phyloP scores from a whole-genome alignment of 1,140 invertebrate species.

The Armadillidium nasatum region DNA sequence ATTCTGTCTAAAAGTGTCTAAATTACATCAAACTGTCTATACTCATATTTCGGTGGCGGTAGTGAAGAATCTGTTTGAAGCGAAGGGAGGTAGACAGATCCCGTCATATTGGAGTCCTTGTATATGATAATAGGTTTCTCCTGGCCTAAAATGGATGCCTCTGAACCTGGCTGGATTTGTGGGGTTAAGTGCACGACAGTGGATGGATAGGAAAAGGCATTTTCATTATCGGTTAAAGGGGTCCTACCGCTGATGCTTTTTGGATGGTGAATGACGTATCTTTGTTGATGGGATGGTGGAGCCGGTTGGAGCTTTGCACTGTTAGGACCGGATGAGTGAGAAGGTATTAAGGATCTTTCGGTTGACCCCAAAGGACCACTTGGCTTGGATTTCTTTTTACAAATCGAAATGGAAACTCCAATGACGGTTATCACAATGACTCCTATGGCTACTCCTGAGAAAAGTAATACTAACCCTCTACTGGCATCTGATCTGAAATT shows the following conservation, averaged over 20 bases:
- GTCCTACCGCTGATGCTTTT: not conserved
- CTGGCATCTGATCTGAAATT: not conserved
- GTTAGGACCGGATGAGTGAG: not conserved
- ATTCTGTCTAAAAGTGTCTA: not conserved
- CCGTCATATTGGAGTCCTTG: not conserved
- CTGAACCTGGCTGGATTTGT: not conserved
- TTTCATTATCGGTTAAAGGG: not conserved
- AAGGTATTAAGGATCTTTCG: not conserved
- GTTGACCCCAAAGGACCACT: not conserved
- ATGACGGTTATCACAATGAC: not conserved
- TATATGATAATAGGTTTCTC: not conserved
- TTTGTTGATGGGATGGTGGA: not conserved
- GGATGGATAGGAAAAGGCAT: not conserved
- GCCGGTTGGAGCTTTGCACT: not conserved
- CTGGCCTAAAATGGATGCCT: not conserved
- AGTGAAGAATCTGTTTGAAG: not conserved
- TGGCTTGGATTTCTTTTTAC: not conserved
- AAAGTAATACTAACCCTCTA: not conserved
- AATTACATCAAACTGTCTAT: not conserved
- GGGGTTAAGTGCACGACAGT: not conserved
- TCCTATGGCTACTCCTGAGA: not conserved
- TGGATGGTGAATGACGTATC: not conserved
- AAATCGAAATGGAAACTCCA: not conserved
- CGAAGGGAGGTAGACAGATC: not conserved
- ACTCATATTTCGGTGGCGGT: not conserved